Percentiles rank a stretch among this genome's conserved stretches.
These are phyloP conservation scores for Metalampra italica DNA, from an alignment of 2,888 invertebrate genomes.

Conservation along the genomic window DNA sequence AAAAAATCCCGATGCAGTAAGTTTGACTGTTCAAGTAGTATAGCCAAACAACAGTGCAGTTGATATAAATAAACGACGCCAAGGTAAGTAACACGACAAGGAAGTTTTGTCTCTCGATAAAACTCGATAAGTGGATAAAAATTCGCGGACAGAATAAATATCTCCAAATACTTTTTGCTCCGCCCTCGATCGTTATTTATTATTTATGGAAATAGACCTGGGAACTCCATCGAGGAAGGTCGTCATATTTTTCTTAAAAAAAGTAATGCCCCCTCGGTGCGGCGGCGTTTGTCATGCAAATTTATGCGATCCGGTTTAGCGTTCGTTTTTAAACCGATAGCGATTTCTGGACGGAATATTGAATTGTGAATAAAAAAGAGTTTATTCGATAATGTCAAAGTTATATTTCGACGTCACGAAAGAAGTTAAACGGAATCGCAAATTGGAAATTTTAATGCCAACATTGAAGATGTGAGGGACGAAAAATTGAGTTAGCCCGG, in stretches of 20 bases:
- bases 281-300: slow-evolving; percentile 71
- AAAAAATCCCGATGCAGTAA: too few species aligned
- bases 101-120: slow-evolving; percentile 22
- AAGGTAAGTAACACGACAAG: neutral
- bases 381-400: slow-evolving; percentile 44
- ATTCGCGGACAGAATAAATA: slow-evolving; percentile 70
- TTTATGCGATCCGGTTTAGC: slow-evolving; percentile 72
- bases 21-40: too few species aligned
- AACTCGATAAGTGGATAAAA: slow-evolving; percentile 67
- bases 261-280: slow-evolving; percentile 65
- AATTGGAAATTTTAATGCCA: slow-evolving; percentile 29
- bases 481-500: neutral
- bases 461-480: neutral
- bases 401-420: slow-evolving; percentile 55
- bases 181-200: slow-evolving; percentile 73
- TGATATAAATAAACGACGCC: neutral
- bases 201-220: slow-evolving; percentile 76
- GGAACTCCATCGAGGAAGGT: slow-evolving; percentile 66
- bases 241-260: slow-evolving; percentile 75
- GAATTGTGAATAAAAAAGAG: slow-evolving; percentile 56
- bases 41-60: too few species aligned
- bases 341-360: slow-evolving; percentile 69
- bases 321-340: slow-evolving; percentile 67
- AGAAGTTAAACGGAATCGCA: slow-evolving; percentile 37
- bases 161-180: slow-evolving; percentile 64